phyloP scores from a whole-genome alignment of 2,113 vertebrate species.

The Myotis brandtii region DNA sequence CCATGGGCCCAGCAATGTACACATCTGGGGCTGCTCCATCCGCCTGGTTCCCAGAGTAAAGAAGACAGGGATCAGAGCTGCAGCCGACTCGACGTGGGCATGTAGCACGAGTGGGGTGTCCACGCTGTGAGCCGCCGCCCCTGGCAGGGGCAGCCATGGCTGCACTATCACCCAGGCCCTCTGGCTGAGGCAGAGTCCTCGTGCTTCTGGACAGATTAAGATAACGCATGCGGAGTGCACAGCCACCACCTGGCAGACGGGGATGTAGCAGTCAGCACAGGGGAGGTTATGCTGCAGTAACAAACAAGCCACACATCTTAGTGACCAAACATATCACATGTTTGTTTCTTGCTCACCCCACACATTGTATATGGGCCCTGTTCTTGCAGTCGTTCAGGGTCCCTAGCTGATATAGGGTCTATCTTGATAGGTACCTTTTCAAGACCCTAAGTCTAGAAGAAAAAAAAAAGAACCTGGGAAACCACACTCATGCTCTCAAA shows the following conservation, averaged over 20 bases:
- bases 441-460: not conserved
- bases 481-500: not conserved
- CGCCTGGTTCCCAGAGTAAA: not conserved
- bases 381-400: not conserved
- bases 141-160: not conserved
- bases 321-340: not conserved
- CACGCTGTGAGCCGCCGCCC: accelerated
- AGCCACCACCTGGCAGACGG: not conserved
- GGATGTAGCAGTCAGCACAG: not conserved
- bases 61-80: not conserved
- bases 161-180: not conserved
- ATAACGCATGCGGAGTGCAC: not conserved
- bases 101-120: accelerated
- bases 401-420: not conserved
- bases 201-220: not conserved
- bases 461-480: not conserved
- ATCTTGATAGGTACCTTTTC: not conserved
- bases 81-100: not conserved
- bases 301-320: not conserved
- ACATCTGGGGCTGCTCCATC: not conserved
- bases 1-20: not conserved
- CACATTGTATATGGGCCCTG: not conserved
- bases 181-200: not conserved
- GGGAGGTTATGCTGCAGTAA: not conserved
- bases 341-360: not conserved